Conservation (phyloP, 1,140 invertebrate species). For the Mizuhopecten yessoensis region DNA sequence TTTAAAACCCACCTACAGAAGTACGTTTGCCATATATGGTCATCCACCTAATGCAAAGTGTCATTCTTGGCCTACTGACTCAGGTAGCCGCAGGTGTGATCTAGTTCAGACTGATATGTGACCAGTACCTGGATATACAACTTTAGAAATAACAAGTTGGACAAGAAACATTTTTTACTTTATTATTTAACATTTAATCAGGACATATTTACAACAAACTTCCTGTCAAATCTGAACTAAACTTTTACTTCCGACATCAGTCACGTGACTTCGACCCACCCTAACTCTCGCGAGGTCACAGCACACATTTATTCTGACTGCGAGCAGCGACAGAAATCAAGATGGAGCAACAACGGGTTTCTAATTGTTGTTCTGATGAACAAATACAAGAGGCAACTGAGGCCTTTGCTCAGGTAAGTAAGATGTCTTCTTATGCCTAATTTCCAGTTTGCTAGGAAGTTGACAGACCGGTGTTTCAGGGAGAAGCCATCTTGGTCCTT, state of each 20-base stretch:
- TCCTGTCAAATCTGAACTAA: conserved; percentile 22
- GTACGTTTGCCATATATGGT: conserved; percentile 24
- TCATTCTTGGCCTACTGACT: background rate
- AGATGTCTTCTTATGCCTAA: background rate
- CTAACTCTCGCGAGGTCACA: conserved; percentile 31
- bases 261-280: conserved; percentile 36
- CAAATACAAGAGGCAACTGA: background rate
- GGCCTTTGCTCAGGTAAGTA: background rate
- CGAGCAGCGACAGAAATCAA: background rate
- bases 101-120: background rate
- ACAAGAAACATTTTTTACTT: no score
- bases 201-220: background rate
- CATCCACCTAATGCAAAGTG: conserved; percentile 21
- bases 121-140: background rate
- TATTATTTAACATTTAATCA: background rate
- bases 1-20: background rate
- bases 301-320: background rate
- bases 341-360: background rate
- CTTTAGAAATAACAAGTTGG: background rate
- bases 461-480: background rate
- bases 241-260: conserved; percentile 28
- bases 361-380: background rate
- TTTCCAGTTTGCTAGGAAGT: background rate
- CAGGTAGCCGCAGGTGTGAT: background rate
- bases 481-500: background rate